Evolutionary conservation across 2,888 invertebrate genomes (phyloP), one percentile per base, ranked within the genome.

Genomic region (Eupithecia vulgata): DNA sequence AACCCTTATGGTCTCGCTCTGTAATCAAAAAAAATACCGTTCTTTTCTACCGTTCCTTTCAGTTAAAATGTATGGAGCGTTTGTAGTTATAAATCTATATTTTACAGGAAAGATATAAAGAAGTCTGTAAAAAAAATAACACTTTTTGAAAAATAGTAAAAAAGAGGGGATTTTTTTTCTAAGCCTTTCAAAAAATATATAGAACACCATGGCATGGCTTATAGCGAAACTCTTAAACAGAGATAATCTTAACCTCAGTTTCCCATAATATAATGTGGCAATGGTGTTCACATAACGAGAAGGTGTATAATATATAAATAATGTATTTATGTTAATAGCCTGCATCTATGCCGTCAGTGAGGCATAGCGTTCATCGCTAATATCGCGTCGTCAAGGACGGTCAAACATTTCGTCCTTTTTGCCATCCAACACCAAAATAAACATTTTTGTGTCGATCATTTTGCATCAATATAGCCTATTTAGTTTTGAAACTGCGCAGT

Each of bases 301-400:
- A 45, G 5, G 35, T 67, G 66, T 57, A 6, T 57, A 25, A 21
- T 48, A 52, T 68, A 74, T 76, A 69, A 68, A 75, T 76, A 64
- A 76, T 76, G 67, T 73, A 76, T 76, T 64, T 69, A 68, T 74
- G 71, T 17, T 67, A 72, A 69, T 61, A 61, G 40, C 67, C 45
- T 73, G 73, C 76, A 75, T 76, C 30, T 25, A 13, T 45, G 25
- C 70, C 72, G 67, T 76, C 76, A 57, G 57, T 57, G 66, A 73
- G 67, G 72, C 71, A 37, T 71, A 72, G 68, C 68, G 68, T 5
- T 59, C 0, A 17, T 68, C 71, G 64, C 42, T 68, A 61, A 52
- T 48, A 61, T 68, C 71, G 62, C 35, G 59, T 71, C 68, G 61
- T 30, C 75, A 79, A 79, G 61, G 61, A 34, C 61, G 61, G 25